A percentile compares a stretch with the other conserved stretches of the same genome.
Evolutionary conservation across 2,888 invertebrate species (phyloP).

Genomic region (Orchesellides sinensis): DNA sequence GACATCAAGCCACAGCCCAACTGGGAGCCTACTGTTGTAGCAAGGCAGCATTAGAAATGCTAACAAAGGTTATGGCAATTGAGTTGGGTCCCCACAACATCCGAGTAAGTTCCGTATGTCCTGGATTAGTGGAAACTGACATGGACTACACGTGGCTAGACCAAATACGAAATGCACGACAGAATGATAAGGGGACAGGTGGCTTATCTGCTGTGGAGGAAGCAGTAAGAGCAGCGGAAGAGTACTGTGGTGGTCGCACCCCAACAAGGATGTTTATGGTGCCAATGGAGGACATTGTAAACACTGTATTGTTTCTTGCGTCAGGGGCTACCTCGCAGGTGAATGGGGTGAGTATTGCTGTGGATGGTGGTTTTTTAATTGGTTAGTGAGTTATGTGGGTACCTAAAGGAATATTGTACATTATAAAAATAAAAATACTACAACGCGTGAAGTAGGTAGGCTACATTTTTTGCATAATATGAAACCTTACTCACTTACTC

Average conservation of each 20-base stretch:
- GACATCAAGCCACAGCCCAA: not conserved
- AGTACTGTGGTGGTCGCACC: too few relatives aligned
- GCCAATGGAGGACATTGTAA: slow-evolving; percentile 6
- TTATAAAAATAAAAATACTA: too few relatives aligned
- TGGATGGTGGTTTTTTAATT: slow-evolving; percentile 10
- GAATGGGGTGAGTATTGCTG: not conserved
- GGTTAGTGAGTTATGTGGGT: too few relatives aligned
- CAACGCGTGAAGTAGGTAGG: too few relatives aligned
- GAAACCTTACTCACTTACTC: too few relatives aligned
- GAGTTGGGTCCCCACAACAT: slow-evolving; percentile 6
- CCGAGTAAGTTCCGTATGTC: not conserved
- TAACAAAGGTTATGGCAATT: not conserved
- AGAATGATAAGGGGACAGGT: too few relatives aligned
- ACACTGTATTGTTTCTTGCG: not conserved
- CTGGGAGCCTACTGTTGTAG: not conserved
- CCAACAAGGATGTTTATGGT: not conserved
- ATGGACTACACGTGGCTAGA: too few relatives aligned
- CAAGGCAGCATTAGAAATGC: slow-evolving; percentile 12
- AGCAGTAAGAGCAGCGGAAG: too few relatives aligned
- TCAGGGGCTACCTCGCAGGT: not conserved
- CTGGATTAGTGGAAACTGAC: not conserved
- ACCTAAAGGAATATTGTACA: too few relatives aligned
- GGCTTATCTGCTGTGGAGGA: too few relatives aligned
- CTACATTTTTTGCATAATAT: too few relatives aligned
- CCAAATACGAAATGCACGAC: too few relatives aligned